Evolutionary conservation across 2,797 vertebrate species (phyloP).

Genomic region (Margarornis squamiger): DNA sequence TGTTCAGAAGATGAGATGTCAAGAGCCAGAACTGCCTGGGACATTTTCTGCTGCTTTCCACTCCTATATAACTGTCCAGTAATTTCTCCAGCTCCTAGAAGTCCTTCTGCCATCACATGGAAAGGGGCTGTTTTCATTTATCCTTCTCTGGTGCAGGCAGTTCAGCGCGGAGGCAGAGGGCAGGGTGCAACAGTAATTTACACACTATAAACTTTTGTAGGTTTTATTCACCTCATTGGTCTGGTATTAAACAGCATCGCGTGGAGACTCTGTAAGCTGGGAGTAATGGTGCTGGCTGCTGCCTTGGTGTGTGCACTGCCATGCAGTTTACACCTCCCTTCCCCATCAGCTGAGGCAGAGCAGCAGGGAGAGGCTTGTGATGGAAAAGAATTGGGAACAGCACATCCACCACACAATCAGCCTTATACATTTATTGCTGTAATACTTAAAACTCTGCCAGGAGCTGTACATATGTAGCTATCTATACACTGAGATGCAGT

Average conservation of each 20-base stretch:
- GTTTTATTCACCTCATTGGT: conserved; percentile 74
- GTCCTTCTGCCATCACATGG: neutral
- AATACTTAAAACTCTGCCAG: neutral
- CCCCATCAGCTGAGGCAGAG: neutral
- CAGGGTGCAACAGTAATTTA: conserved; percentile 71
- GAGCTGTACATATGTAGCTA: neutral
- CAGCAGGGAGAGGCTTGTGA: neutral
- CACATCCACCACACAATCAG: neutral
- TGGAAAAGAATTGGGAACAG: neutral
- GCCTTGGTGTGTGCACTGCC: neutral
- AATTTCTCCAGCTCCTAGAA: conserved; percentile 28
- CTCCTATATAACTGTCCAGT: neutral
- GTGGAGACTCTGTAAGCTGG: conserved; percentile 25
- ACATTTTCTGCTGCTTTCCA: neutral
- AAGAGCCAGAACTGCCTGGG: neutral
- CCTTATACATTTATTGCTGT: neutral
- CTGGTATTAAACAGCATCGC: conserved; percentile 63
- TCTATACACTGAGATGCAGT: neutral
- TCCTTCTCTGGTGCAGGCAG: conserved; percentile 14
- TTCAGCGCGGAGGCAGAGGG: conserved; percentile 51
- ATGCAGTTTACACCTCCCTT: neutral
- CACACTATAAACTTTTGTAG: conserved; percentile 76
- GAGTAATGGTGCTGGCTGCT: conserved; percentile 3
- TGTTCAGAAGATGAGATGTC: neutral
- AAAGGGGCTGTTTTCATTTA: conserved; percentile 72